These are phyloP conservation scores for Cephalophus harveyi DNA, from an alignment of 2,113 vertebrate genomes.

Conservation along the genomic window DNA sequence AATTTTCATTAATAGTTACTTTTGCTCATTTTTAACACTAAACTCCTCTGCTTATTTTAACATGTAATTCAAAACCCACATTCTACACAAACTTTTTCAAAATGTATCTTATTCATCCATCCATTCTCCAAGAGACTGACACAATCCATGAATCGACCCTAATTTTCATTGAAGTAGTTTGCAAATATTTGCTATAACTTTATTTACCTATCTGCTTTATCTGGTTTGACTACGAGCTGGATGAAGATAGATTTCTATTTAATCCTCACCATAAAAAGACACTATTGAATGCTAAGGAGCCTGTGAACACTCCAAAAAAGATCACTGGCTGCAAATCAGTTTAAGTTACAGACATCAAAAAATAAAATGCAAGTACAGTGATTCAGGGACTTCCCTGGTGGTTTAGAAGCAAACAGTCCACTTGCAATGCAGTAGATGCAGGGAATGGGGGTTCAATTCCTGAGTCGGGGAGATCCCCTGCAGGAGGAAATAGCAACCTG, in stretches of 20 bases:
- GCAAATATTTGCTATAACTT: conserved; percentile 35
- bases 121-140: background rate
- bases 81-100: background rate
- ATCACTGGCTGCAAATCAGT: background rate
- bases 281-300: background rate
- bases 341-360: background rate
- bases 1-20: background rate
- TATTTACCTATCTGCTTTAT: background rate
- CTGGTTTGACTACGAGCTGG: background rate
- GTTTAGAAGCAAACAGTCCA: background rate
- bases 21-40: background rate
- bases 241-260: background rate
- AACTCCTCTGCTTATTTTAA: background rate
- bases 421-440: background rate
- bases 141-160: background rate
- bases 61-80: background rate
- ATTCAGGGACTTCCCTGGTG: background rate
- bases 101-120: background rate
- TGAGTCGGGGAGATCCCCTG: background rate
- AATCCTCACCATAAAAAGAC: background rate
- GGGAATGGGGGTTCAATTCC: background rate
- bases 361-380: background rate
- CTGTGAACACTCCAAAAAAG: background rate
- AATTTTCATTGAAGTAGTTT: background rate
- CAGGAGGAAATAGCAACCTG: background rate